Conservation (phyloP, 2,888 invertebrate species). For the Cybosia mesomella region DNA sequence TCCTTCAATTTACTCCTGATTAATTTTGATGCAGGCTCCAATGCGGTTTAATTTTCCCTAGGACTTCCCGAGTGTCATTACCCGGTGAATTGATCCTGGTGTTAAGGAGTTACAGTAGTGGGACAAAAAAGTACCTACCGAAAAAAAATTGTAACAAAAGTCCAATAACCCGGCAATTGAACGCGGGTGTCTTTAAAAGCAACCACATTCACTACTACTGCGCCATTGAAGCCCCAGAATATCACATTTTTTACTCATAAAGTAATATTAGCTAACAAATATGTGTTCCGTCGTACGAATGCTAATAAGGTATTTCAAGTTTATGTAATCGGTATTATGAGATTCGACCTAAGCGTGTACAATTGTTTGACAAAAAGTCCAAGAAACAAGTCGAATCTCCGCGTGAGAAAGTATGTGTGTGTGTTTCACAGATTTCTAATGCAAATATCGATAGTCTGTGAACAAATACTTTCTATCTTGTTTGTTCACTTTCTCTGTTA, state of each 20-base stretch:
- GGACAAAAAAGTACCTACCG: too few relatives aligned
- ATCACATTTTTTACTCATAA: neutral
- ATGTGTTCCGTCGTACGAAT: neutral
- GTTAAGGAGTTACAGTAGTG: too few relatives aligned
- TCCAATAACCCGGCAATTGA: too few relatives aligned
- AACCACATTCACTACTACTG: too few relatives aligned
- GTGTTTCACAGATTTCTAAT: slow-evolving; percentile 81
- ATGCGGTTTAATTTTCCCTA: too few relatives aligned
- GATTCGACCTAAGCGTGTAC: slow-evolving; percentile 11
- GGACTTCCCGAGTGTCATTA: too few relatives aligned
- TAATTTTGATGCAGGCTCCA: too few relatives aligned
- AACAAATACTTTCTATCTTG: slow-evolving; percentile 82
- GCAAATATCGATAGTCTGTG: slow-evolving; percentile 78
- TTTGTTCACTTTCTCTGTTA: slow-evolving; percentile 75
- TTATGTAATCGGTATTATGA: slow-evolving; percentile 6
- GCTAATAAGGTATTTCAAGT: slow-evolving; percentile 6
- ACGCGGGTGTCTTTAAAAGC: too few relatives aligned
- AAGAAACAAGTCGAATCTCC: slow-evolving; percentile 55
- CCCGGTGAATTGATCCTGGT: too few relatives aligned
- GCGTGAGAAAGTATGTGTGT: slow-evolving; percentile 78
- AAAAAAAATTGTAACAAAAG: too few relatives aligned
- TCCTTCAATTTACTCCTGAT: too few relatives aligned
- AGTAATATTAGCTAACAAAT: slow-evolving; percentile 1
- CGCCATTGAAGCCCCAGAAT: neutral
- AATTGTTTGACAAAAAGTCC: slow-evolving; percentile 33